Percentiles rank a stretch among this genome's conserved stretches.
These are phyloP conservation scores for Sebastolobus alascanus DNA, from an alignment of 2,797 vertebrate genomes.

Conservation along the genomic window DNA sequence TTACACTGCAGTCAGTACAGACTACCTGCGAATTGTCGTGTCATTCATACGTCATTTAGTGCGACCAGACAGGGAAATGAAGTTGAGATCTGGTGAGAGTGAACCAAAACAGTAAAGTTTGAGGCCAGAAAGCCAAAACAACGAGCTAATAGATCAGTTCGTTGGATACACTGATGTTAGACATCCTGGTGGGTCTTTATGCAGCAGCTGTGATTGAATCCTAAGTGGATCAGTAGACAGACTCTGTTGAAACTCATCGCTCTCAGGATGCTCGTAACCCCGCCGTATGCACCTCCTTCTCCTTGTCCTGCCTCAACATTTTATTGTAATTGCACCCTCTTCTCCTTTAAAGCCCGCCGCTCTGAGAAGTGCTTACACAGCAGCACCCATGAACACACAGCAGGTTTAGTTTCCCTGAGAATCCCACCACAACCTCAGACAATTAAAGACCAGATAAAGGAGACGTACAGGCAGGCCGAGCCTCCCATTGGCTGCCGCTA, in stretches of 20 bases:
- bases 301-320: constrained; percentile 11
- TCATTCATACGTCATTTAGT: too few relatives aligned
- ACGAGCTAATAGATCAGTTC: too few relatives aligned
- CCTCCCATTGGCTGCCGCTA: constrained; percentile 28
- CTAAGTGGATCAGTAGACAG: neutral
- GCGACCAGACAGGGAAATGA: too few relatives aligned
- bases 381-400: neutral
- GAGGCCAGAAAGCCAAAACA: neutral
- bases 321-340: constrained; percentile 7
- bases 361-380: constrained; percentile 11
- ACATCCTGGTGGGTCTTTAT: neutral
- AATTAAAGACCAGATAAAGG: constrained; percentile 18
- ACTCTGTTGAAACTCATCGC: constrained; percentile 22
- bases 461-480: neutral
- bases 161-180: neutral
- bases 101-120: neutral
- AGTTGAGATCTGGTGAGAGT: neutral
- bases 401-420: constrained; percentile 6
- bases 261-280: constrained; percentile 6
- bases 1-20: too few relatives aligned
- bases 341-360: neutral
- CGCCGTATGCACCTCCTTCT: neutral
- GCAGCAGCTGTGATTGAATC: constrained; percentile 8
- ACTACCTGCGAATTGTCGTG: too few relatives aligned
- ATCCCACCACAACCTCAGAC: neutral